Base-by-base conservation (phyloP, 2,888 invertebrate genomes). In the Chymomyza procnemis region DNA sequence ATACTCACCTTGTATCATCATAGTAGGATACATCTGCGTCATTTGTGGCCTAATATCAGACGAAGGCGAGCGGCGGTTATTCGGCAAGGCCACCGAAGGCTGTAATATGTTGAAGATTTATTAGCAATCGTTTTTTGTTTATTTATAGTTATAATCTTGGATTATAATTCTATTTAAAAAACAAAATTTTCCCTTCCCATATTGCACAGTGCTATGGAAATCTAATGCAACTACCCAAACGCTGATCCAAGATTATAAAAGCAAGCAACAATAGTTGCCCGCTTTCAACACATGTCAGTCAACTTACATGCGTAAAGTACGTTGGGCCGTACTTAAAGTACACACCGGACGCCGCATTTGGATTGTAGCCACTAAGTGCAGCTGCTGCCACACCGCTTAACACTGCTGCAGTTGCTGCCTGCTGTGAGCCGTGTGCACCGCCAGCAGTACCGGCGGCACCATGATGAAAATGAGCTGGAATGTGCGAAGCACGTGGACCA, bases 301-400 rank as follows among this genome's bases (percentile, higher is more conserved):
- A 63, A 88, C 90, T 89, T 82, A 91, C 91, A 79, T 91, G 91
- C 69, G 91, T 89, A 79, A 90, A 91, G 87, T 91, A 91, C 67
- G 91, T 89, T 75, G 90, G 90, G 66, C 91, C 91, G 74, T 91
- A 91, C 87, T 91, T 91, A 56, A 91, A 85, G 77, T 91, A 91
- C 69, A 91, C 90, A 88, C 90, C 88, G 90, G 90, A 92, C 91
- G 74, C 79, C 30, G 63, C 83, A 48, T 81, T 85, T 46, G 89
- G 88, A 92, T 93, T 85, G 90, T 93, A 71, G 90, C 92, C 83
- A 91, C 93, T 85, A 91, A 93, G 75, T 22, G 88, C 78, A 19
- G 82, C 89, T 14, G 77, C 78, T 57, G 74, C 79, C 52, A 86
- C 84, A 90, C 84, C 79, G 58, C 83, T 85, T 19, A 87, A 75